Conservation (phyloP, 2,888 invertebrate species). For the Hirtodrosophila alboralis region DNA sequence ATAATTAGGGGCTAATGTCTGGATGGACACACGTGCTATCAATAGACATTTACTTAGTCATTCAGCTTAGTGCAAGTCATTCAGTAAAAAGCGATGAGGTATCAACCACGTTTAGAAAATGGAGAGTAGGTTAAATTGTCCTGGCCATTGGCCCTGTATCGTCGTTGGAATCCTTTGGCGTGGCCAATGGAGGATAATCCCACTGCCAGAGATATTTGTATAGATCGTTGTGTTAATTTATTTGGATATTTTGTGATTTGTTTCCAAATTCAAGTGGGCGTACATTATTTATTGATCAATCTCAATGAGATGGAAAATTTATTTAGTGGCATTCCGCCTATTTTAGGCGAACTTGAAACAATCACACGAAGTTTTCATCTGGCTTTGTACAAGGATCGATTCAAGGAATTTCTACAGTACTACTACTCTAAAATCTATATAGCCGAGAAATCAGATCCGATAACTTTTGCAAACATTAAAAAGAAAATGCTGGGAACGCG, state of each 20-base stretch:
- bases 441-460: constrained; percentile 29
- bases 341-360: constrained; percentile 60
- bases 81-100: constrained; percentile 33
- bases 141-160: constrained; percentile 57
- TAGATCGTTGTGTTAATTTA: constrained; percentile 46
- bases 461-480: constrained; percentile 48
- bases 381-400: constrained; percentile 44
- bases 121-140: constrained; percentile 55
- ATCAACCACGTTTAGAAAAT: constrained; percentile 57
- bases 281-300: constrained; percentile 54
- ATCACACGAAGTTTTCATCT: constrained; percentile 59
- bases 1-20: too few relatives aligned
- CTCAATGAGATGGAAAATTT: constrained; percentile 53
- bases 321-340: constrained; percentile 62
- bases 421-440: constrained; percentile 69
- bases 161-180: constrained; percentile 48
- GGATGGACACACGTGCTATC: too few relatives aligned
- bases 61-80: neutral
- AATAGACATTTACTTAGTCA: too few relatives aligned
- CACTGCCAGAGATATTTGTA: constrained; percentile 1
- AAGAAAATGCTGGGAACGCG: constrained; percentile 54
- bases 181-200: constrained; percentile 70
- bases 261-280: constrained; percentile 57
- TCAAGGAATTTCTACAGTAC: constrained; percentile 56
- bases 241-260: constrained; percentile 42